phyloP scores from a whole-genome alignment of 2,888 invertebrate species.

The Leuctra nigra region DNA sequence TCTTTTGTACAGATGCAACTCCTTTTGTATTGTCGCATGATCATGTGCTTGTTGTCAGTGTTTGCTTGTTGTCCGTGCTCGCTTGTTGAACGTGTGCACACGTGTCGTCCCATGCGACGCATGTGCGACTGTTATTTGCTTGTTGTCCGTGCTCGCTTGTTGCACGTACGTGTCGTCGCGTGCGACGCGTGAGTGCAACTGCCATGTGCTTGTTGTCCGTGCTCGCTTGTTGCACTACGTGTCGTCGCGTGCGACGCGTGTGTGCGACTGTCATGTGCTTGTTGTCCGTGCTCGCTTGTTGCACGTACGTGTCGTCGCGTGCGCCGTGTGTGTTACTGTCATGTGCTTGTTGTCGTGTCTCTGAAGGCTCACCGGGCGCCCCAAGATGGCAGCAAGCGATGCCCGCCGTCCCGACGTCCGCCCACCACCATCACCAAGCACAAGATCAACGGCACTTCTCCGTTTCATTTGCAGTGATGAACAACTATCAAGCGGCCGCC shows the following conservation, averaged over 20 bases:
- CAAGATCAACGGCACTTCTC: slow-evolving; percentile 11
- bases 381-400: slow-evolving; percentile 22
- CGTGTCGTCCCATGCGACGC: not conserved
- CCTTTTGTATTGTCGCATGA: too few species aligned
- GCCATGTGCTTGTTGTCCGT: slow-evolving; percentile 24
- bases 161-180: not conserved
- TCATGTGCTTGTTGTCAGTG: too few species aligned
- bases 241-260: not conserved
- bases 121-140: slow-evolving; percentile 5
- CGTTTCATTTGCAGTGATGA: slow-evolving; percentile 70
- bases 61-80: too few species aligned
- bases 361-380: slow-evolving; percentile 21
- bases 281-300: not conserved
- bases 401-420: slow-evolving; percentile 7
- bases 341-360: slow-evolving; percentile 24
- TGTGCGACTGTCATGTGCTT: not conserved
- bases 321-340: slow-evolving; percentile 14
- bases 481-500: slow-evolving; percentile 84
- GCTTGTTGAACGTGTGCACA: too few species aligned
- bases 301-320: not conserved
- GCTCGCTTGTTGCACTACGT: slow-evolving; percentile 3
- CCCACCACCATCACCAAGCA: not conserved
- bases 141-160: too few species aligned
- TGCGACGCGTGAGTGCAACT: slow-evolving; percentile 8
- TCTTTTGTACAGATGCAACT: too few species aligned